phyloP scores from a whole-genome alignment of 2,888 invertebrate genomes.

The Drosophila merina region DNA sequence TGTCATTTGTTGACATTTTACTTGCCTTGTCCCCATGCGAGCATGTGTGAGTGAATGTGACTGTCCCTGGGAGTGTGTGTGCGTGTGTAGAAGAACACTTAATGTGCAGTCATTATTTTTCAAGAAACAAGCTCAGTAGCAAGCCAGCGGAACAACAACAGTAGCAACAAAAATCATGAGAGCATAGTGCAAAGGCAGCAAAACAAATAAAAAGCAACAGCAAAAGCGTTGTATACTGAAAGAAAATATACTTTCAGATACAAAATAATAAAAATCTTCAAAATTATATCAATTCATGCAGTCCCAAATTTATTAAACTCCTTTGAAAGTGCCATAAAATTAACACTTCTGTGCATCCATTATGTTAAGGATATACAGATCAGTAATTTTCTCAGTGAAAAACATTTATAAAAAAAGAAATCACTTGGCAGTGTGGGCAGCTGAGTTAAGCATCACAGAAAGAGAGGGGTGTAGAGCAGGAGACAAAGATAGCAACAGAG shows the following conservation, averaged over 20 bases:
- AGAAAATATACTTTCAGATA: background rate
- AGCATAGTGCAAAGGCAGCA: slow-evolving; percentile 56
- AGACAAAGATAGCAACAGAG: background rate
- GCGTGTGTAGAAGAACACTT: slow-evolving; percentile 65
- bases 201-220: slow-evolving; percentile 47
- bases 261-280: no score
- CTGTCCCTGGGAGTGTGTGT: slow-evolving; percentile 8
- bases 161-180: slow-evolving; percentile 27
- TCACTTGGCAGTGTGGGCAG: slow-evolving; percentile 32
- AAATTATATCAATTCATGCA: no score
- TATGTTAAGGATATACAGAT: no score
- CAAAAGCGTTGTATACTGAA: slow-evolving; percentile 41
- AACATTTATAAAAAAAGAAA: slow-evolving; percentile 23
- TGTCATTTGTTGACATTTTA: slow-evolving; percentile 80
- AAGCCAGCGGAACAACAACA: slow-evolving; percentile 50
- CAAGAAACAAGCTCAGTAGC: slow-evolving; percentile 70
- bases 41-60: slow-evolving; percentile 24
- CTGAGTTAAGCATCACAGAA: background rate
- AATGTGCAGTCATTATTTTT: slow-evolving; percentile 79
- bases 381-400: slow-evolving; percentile 1
- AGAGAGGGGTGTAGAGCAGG: background rate
- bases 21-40: slow-evolving; percentile 58
- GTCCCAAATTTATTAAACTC: no score
- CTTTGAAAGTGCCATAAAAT: no score
- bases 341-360: no score